These are phyloP conservation scores for Oryzias curvinotus DNA, from an alignment of 2,113 vertebrate genomes.

Conservation along the genomic window DNA sequence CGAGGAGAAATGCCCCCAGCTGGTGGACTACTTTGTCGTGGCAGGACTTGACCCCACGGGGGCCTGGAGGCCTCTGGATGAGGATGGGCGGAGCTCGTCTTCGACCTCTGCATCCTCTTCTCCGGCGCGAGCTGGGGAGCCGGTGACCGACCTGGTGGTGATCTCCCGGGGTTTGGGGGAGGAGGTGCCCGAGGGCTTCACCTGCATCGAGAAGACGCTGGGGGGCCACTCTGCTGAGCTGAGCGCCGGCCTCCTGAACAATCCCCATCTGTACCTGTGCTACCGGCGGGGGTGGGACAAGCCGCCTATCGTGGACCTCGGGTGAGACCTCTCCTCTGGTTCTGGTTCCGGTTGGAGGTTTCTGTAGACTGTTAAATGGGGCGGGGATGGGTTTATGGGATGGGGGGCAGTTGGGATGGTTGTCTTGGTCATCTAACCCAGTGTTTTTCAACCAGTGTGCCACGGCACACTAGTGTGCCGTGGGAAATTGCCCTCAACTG, in stretches of 20 bases:
- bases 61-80: slow-evolving; percentile 77
- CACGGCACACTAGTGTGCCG: no score
- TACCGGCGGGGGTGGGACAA: slow-evolving; percentile 89
- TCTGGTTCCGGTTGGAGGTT: background rate
- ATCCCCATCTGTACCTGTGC: slow-evolving; percentile 91
- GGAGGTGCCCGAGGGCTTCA: slow-evolving; percentile 94
- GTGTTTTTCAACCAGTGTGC: no score
- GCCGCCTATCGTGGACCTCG: slow-evolving; percentile 86
- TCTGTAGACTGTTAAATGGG: no score
- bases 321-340: slow-evolving; percentile 69
- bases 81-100: slow-evolving; percentile 70
- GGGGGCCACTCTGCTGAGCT: slow-evolving; percentile 88
- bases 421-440: no score
- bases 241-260: slow-evolving; percentile 88
- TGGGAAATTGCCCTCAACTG: no score
- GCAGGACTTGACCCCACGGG: slow-evolving; percentile 81
- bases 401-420: no score
- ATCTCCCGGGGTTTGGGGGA: slow-evolving; percentile 88
- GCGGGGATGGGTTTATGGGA: no score
- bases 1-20: slow-evolving; percentile 91
- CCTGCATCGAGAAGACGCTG: slow-evolving; percentile 89
- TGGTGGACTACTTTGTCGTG: slow-evolving; percentile 96
- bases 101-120: slow-evolving; percentile 34
- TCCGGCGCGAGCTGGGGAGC: slow-evolving; percentile 77
- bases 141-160: slow-evolving; percentile 89